Evolutionary conservation across 2,113 vertebrate species (phyloP), one percentile per base, ranked within the genome.

Genomic region (Megaceryle torquata): DNA sequence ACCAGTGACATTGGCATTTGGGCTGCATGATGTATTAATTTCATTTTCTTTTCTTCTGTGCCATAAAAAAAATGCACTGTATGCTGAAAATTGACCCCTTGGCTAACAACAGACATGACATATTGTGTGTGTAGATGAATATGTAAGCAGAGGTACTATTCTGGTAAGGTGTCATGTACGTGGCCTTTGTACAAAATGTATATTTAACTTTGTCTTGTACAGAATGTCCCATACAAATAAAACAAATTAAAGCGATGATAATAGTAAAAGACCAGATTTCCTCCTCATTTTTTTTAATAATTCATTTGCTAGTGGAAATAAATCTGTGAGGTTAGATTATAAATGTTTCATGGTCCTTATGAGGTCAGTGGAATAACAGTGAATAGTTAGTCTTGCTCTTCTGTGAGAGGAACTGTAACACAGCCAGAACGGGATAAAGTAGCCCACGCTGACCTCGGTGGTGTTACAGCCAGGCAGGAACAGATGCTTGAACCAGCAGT

Each of bases 121-220:
- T 54, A 29, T 74, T 91, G 59, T 53, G 48, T 31, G 5, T 57
- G 59, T 57, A 89, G 70, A 61, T 84, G 69, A 79, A 53, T 64
- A 69, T 86, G n/a, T 51, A 56, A 87, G 56, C 69, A 87, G 90
- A 92, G 44, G 31, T 79, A 7, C 51, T 85, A 1, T 92, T 96
- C 57, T 91, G 77, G 60, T 57, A 68, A 72, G 61, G 72, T 91
- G 43, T 78, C 29, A 5, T 17, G 5, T 22, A 6, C 31, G 7
- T 43, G 24, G 56, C 81, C 69, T 82, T 53, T 64, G 43, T 69
- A 48, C 43, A 44, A 85, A 93, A 84, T 84, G 86, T 82, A 64
- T 94, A 79, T 93, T 96, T 81, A 86, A 53, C 53, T 88, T 86
- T 60, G 80, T 43, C 86, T 68, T n/a, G 60, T 59, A 88, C 93